phyloP scores from a whole-genome alignment of 2,797 vertebrate species.

The Psittacula derbiana region DNA sequence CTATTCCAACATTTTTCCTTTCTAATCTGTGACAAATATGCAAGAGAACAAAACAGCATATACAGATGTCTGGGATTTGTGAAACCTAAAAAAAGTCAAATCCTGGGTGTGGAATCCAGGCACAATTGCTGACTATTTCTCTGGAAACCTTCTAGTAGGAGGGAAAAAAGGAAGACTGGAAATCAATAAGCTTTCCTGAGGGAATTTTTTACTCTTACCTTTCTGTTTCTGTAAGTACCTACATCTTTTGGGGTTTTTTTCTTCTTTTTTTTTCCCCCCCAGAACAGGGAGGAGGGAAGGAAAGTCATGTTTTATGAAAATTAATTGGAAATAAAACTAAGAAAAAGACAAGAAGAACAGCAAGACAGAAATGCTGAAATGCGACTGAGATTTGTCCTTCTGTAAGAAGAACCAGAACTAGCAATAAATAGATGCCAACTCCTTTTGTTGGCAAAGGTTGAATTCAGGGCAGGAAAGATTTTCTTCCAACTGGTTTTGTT shows the following conservation, averaged over 20 bases:
- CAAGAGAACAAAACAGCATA: neutral
- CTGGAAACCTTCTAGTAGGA: neutral
- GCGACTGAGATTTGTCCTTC: neutral
- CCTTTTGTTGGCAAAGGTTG: neutral
- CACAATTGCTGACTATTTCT: neutral
- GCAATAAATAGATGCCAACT: neutral
- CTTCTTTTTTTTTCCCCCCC: too few species aligned
- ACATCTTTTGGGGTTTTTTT: neutral
- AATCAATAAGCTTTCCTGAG: neutral
- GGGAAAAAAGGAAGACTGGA: neutral
- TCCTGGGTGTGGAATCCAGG: neutral
- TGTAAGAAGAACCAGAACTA: neutral
- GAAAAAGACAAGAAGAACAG: neutral
- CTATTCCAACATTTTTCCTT: neutral
- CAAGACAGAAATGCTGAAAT: neutral
- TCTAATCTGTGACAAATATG: neutral
- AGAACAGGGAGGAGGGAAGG: rapidly evolving
- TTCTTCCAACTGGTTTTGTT: neutral
- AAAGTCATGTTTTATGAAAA: neutral
- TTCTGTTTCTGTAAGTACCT: neutral
- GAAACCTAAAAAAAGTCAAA: neutral
- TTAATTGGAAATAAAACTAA: neutral
- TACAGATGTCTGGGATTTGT: neutral
- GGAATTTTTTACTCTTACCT: neutral
- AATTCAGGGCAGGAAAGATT: neutral